Evolutionary conservation across 2,797 vertebrate genomes (phyloP), one percentile per base, ranked within the genome.

Genomic region (Phaenicophaeus curvirostris): DNA sequence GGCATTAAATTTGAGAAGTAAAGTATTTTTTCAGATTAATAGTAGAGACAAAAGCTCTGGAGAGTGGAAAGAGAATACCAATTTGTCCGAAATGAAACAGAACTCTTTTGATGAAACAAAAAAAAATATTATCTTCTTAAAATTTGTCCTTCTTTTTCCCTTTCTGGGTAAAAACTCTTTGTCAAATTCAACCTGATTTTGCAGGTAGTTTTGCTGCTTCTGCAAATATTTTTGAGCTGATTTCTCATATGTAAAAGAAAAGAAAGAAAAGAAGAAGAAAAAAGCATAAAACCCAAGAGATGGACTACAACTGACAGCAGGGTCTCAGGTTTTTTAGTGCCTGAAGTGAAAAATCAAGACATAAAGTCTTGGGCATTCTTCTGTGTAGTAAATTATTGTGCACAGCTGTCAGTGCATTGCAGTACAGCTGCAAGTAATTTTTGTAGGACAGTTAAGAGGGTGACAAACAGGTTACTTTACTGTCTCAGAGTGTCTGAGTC

Each of bases 11-110:
- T 62, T 12, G 51, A 57, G 71, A 77, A 83, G 5, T 41, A 59
- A 65, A 48, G 10, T 23, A 44, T 37, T 59, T 67, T 71, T 78
- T 48, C 30, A 53, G 11, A 28, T 76, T 72, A 69, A 67, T 39
- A 8, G 12, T 5, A 58, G n/a, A 41, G 35, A 33, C 2, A 71
- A 93, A 83, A 62, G 4, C 6, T 71, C 14, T 28, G 9, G 15
- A 69, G n/a, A 63, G 31, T 46, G 1, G 3, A 13, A 44, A 82
- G 13, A 54, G 30, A 42, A 25, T 1, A 3, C 1, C 1, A 42
- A 39, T 13, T 65, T 31, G 2, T 46, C 5, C 35, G 5, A 73
- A 82, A 77, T 55, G 16, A 66, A 83, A 54, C 25, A 28, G 8
- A 80, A 50, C 0, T 35, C 37, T 75, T 42, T 31, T 71, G 18